Evolutionary conservation across 2,113 vertebrate species (phyloP).

Genomic region (Thomomys bottae): DNA sequence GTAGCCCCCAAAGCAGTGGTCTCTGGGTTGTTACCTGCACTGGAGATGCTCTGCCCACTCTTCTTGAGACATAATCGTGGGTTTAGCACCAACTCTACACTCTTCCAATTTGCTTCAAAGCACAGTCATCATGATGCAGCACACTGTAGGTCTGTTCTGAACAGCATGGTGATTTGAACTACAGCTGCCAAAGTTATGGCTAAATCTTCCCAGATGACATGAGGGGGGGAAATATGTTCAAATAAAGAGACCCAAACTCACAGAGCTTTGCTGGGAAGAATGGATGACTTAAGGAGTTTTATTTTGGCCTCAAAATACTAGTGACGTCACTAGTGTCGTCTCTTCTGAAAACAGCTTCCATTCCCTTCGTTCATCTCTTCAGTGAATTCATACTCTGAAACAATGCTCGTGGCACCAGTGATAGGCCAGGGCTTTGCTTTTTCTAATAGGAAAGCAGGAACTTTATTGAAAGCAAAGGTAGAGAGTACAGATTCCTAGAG

Average conservation of each 20-base stretch:
- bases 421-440: too few relatives aligned
- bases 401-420: not conserved
- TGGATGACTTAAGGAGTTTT: slow-evolving; percentile 66
- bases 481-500: too few relatives aligned
- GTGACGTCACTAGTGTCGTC: slow-evolving; percentile 9
- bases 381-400: slow-evolving; percentile 24
- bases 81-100: not conserved
- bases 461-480: too few relatives aligned
- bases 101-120: not conserved
- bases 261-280: slow-evolving; percentile 71
- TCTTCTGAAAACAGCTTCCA: slow-evolving; percentile 35
- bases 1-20: not conserved
- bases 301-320: slow-evolving; percentile 68
- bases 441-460: too few relatives aligned
- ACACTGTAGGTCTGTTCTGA: slow-evolving; percentile 33
- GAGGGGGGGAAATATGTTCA: slow-evolving; percentile 62
- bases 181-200: slow-evolving; percentile 69
- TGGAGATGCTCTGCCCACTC: not conserved
- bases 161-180: slow-evolving; percentile 69
- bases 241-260: slow-evolving; percentile 71
- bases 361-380: slow-evolving; percentile 25
- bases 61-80: not conserved
- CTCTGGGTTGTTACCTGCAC: slow-evolving; percentile 11
- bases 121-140: slow-evolving; percentile 4
- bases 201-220: slow-evolving; percentile 85